These are phyloP conservation scores for Intellagama lesueurii DNA, from an alignment of 2,797 vertebrate species.

Conservation along the genomic window DNA sequence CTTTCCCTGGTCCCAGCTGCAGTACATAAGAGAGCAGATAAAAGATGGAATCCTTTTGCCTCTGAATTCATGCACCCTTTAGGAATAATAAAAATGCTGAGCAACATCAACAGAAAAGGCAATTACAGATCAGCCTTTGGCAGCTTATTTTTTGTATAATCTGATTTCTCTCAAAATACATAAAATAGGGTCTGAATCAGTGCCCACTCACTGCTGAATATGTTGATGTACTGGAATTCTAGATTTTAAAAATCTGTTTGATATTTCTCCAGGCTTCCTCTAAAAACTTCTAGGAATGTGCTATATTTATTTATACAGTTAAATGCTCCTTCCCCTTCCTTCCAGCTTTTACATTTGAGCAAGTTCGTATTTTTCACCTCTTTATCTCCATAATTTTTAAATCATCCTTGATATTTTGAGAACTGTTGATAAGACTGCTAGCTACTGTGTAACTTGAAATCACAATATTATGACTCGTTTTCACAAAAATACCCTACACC, in stretches of 20 bases:
- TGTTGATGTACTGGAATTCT: rapidly evolving
- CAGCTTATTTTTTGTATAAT: slow-evolving; percentile 6
- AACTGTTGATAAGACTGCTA: not conserved
- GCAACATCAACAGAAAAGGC: not conserved
- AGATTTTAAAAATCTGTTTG: not conserved
- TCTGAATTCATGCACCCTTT: slow-evolving; percentile 4
- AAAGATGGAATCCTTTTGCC: slow-evolving; percentile 42
- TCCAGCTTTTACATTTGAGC: not conserved
- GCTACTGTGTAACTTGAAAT: slow-evolving; percentile 30
- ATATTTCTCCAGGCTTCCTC: not conserved
- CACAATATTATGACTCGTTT: not conserved
- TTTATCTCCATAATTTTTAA: not conserved
- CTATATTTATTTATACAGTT: not conserved
- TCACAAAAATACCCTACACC: rapidly evolving
- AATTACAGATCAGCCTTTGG: not conserved
- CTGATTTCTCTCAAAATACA: slow-evolving; percentile 1
- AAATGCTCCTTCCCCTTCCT: not conserved
- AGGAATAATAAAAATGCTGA: slow-evolving; percentile 3
- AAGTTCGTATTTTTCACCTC: not conserved
- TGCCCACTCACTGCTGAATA: not conserved
- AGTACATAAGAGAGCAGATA: slow-evolving; percentile 22
- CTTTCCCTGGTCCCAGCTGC: not conserved
- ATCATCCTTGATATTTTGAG: slow-evolving; percentile 22
- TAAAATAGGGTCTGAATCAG: not conserved
- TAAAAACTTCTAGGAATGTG: rapidly evolving